These are phyloP conservation scores for Drosophila barbarae DNA, from an alignment of 2,888 invertebrate genomes.

Conservation along the genomic window DNA sequence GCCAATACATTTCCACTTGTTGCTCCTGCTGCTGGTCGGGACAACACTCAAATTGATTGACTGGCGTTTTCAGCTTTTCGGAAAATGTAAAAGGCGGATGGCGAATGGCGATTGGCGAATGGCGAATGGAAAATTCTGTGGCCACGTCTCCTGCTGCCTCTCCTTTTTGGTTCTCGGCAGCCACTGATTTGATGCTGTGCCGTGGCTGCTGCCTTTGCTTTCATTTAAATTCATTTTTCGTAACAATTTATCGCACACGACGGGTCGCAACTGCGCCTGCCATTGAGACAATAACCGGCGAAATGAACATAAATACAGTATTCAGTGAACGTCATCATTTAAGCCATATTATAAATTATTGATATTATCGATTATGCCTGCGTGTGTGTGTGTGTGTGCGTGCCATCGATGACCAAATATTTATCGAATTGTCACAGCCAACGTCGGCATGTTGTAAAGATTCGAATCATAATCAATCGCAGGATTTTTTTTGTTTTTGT, in stretches of 20 bases:
- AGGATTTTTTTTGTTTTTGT: no score
- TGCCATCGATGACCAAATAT: slow-evolving; percentile 21
- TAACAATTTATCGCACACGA: slow-evolving; percentile 50
- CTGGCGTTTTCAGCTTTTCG: slow-evolving; percentile 27
- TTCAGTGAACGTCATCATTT: slow-evolving; percentile 39
- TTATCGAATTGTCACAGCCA: slow-evolving; percentile 4
- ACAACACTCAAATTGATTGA: slow-evolving; percentile 65
- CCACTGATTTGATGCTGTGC: slow-evolving; percentile 49
- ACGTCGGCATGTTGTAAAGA: not conserved
- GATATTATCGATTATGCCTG: slow-evolving; percentile 34
- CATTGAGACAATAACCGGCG: slow-evolving; percentile 16
- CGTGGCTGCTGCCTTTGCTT: slow-evolving; percentile 13
- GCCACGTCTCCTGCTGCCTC: slow-evolving; percentile 3
- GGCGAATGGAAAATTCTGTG: slow-evolving; percentile 17
- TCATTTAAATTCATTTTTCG: slow-evolving; percentile 58
- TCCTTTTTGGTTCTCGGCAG: slow-evolving; percentile 20
- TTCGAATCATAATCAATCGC: slow-evolving; percentile 5
- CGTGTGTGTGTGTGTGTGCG: not conserved
- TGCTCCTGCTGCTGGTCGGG: slow-evolving; percentile 38
- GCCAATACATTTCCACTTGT: slow-evolving; percentile 63
- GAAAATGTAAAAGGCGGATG: slow-evolving; percentile 12
- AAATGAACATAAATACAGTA: slow-evolving; percentile 39
- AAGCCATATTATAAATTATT: slow-evolving; percentile 41
- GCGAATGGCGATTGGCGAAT: not conserved
- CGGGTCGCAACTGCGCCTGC: slow-evolving; percentile 7